These are phyloP conservation scores for Acropora yongei DNA, from an alignment of 64 coral and sea anemone species.

Conservation along the genomic window DNA sequence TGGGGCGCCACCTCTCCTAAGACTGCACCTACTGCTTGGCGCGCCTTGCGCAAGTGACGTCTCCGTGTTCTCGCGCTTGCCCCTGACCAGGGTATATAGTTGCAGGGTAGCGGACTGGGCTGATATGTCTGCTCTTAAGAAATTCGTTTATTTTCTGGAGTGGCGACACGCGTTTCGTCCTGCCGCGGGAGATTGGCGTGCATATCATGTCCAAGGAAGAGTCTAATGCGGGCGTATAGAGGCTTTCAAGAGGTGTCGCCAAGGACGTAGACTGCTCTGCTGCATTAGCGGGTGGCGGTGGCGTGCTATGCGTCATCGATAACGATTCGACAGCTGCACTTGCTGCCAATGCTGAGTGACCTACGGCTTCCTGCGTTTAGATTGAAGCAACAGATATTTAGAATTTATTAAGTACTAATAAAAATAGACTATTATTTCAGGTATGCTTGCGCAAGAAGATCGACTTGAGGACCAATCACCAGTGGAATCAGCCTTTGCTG, in stretches of 20 bases:
- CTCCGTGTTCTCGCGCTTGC: conserved; percentile 52
- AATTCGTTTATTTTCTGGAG: conserved; percentile 42
- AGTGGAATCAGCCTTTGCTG: neutral
- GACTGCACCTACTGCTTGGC: conserved; percentile 57
- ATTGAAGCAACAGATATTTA: neutral
- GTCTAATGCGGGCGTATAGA: neutral
- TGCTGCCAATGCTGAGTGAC: neutral
- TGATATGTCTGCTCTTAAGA: conserved; percentile 50
- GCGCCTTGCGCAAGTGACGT: conserved; percentile 63
- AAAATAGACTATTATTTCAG: neutral
- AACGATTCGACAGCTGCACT: neutral
- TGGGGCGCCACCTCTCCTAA: conserved; percentile 65
- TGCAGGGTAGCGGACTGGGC: conserved; percentile 60
- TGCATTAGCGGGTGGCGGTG: neutral
- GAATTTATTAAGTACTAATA: neutral
- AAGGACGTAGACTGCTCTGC: neutral
- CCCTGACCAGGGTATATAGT: conserved; percentile 45
- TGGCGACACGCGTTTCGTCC: neutral
- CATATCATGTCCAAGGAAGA: neutral
- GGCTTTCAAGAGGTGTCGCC: neutral
- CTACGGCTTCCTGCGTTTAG: neutral
- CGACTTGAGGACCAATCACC: neutral
- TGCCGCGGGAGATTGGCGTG: neutral
- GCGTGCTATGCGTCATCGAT: neutral
- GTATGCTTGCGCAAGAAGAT: neutral